phyloP scores from a whole-genome alignment of 2,797 vertebrate genomes.

The Heliangelus exortis region DNA sequence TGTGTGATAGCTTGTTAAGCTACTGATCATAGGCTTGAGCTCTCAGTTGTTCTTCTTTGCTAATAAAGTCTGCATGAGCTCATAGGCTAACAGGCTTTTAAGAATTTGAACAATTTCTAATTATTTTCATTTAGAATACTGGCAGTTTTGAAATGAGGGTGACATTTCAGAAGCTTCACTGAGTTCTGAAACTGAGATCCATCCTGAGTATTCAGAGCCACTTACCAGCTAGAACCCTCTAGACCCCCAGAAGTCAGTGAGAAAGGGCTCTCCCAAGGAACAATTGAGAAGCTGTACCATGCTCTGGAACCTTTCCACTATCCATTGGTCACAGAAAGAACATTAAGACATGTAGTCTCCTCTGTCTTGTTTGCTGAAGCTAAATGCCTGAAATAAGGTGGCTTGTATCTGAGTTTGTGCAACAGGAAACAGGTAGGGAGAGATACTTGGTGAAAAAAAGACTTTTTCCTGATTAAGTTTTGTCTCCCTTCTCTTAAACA shows the following conservation, averaged over 20 bases:
- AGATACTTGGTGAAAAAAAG: background rate
- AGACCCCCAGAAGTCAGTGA: background rate
- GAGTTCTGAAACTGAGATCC: background rate
- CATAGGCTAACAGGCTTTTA: background rate
- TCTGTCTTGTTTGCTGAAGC: background rate
- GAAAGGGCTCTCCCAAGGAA: background rate
- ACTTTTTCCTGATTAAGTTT: background rate
- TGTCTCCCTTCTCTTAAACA: background rate
- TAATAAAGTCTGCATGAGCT: background rate
- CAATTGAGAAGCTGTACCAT: background rate
- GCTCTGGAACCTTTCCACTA: background rate
- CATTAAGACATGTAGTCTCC: background rate
- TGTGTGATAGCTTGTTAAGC: accelerated
- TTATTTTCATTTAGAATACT: background rate
- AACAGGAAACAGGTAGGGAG: background rate
- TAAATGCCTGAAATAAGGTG: background rate
- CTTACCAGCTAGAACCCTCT: background rate
- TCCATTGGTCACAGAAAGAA: background rate
- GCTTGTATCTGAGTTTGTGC: background rate
- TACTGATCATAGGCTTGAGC: background rate
- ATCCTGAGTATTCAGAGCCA: background rate
- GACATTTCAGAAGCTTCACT: background rate
- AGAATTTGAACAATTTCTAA: background rate
- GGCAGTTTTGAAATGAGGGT: background rate
- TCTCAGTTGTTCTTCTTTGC: background rate